Evolutionary conservation across 1,140 invertebrate genomes (phyloP).

Genomic region (Araneus ventricosus): DNA sequence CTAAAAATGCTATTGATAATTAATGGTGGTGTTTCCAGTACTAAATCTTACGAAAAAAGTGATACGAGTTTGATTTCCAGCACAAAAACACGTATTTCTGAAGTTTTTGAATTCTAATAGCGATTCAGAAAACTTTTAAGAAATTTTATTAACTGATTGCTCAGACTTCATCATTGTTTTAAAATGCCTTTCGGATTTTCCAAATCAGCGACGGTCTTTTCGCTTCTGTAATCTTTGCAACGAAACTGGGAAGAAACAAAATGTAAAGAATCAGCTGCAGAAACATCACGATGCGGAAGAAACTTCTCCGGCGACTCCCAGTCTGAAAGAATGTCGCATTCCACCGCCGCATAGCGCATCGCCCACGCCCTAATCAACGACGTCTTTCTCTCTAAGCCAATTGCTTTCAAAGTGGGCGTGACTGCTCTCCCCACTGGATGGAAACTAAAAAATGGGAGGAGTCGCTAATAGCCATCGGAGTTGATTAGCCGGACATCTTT

Average conservation of each 20-base stretch:
- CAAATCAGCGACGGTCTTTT: not conserved
- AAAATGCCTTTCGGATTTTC: not conserved
- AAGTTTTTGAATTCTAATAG: no score
- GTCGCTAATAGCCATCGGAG: not conserved
- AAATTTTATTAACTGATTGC: not conserved
- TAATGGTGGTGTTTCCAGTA: no score
- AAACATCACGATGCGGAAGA: not conserved
- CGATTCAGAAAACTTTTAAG: no score
- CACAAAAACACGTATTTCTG: no score
- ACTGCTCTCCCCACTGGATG: not conserved
- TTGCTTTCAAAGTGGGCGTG: not conserved
- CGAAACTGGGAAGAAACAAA: not conserved
- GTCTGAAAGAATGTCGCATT: conserved; percentile 26
- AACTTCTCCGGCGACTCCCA: conserved; percentile 3
- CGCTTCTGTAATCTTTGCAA: not conserved
- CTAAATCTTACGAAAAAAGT: no score
- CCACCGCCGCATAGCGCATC: conserved; percentile 29
- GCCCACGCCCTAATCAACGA: not conserved
- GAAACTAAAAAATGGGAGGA: not conserved
- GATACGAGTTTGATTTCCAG: no score
- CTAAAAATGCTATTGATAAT: no score
- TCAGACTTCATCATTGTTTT: not conserved
- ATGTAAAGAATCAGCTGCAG: not conserved
- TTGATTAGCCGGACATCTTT: conserved; percentile 25
- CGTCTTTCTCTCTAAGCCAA: not conserved